Conservation (phyloP, 2,113 vertebrate species). For the Ammodytes marinus region DNA sequence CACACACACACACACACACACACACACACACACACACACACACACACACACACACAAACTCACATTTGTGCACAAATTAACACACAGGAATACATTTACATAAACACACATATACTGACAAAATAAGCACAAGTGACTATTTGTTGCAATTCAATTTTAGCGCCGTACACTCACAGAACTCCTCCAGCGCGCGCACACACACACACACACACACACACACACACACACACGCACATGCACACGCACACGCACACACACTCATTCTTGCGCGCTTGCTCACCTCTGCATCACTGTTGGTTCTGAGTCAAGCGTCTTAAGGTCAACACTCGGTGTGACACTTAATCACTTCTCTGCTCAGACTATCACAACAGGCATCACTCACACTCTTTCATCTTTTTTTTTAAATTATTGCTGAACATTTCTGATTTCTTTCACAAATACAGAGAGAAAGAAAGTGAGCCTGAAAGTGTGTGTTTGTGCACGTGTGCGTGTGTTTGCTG, state of each 20-base stretch:
- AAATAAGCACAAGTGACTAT: slow-evolving; percentile 63
- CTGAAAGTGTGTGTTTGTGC: slow-evolving; percentile 39
- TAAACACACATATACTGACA: slow-evolving; percentile 83
- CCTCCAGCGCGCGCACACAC: background rate
- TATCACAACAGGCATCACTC: slow-evolving; percentile 46
- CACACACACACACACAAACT: slow-evolving; percentile 44
- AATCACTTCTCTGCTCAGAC: slow-evolving; percentile 48
- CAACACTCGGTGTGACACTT: slow-evolving; percentile 47
- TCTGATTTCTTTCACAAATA: slow-evolving; percentile 91
- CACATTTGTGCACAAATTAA: slow-evolving; percentile 57
- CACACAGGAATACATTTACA: slow-evolving; percentile 1
- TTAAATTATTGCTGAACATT: slow-evolving; percentile 66
- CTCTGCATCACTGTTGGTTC: slow-evolving; percentile 53
- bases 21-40: slow-evolving; percentile 68
- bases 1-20: slow-evolving; percentile 71
- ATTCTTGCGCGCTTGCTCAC: slow-evolving; percentile 64
- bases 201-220: slow-evolving; percentile 74
- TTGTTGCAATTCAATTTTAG: slow-evolving; percentile 38
- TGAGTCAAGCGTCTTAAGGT: slow-evolving; percentile 61
- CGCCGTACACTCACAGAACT: background rate
- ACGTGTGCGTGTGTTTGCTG: slow-evolving; percentile 55
- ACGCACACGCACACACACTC: slow-evolving; percentile 83
- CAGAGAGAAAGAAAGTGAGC: slow-evolving; percentile 50
- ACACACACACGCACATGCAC: slow-evolving; percentile 74
- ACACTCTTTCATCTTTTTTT: slow-evolving; percentile 26